Evolutionary conservation across 2,888 invertebrate species (phyloP), one percentile per base, ranked within the genome.

Genomic region (Euphydryas editha): DNA sequence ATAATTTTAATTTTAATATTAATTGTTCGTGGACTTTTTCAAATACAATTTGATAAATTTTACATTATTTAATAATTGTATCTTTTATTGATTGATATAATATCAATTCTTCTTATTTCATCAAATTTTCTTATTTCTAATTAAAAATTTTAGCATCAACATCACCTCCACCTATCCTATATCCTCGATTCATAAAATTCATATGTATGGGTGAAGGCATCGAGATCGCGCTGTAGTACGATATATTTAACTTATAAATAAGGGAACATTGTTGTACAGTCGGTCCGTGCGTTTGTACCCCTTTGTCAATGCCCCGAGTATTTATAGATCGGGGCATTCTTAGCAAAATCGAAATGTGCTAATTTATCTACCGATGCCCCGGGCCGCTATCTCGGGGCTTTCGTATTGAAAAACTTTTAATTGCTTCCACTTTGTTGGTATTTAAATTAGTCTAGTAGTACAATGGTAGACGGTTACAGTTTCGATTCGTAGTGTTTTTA

Each of bases 181-280:
- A 76, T 73, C 66, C 81, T 70, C 73, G 81, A 83, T 90, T 90
- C 90, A 88, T 90, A 91, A 91, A 90, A 90, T 86, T 88, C 91
- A 88, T 89, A 87, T 88, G 88, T 87, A 88, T 80, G 84, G 86
- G 86, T 86, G 88, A 84, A 87, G 84, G 81, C 82, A 80, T 77
- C 75, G 81, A 82, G 81, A 83, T 85, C 83, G 81, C 83, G 77
- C 79, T 81, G 82, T 81, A 83, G 80, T 84, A 79, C 80, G 76
- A 83, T 85, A 86, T 85, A 87, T 86, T 88, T 85, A 82, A 85
- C 86, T 83, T 87, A 87, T 86, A 85, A 84, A 84, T 83, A 85
- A 81, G 80, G 76, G 84, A 79, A 87, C 87, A 87, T 84, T 87
- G 86, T 86, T 81, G 75, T 76, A 71, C 59, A 69, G 76, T 78